These are phyloP conservation scores for Aleiodes sp. DNA, from an alignment of 1,140 invertebrate genomes.

Conservation along the genomic window DNA sequence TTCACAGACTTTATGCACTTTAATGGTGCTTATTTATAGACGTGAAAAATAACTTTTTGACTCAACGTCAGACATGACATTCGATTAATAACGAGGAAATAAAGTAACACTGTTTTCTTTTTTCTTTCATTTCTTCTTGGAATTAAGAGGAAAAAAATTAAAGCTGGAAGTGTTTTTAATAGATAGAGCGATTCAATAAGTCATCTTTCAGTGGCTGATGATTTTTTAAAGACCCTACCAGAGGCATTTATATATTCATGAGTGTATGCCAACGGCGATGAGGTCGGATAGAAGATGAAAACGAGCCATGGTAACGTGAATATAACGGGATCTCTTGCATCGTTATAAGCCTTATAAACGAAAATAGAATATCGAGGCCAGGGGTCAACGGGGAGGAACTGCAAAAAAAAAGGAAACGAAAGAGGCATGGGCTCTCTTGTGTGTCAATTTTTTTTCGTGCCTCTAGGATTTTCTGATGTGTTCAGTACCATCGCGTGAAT, in stretches of 20 bases:
- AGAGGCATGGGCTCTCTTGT: too few species aligned
- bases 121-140: too few species aligned
- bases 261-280: too few species aligned
- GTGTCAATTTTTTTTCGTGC: neutral
- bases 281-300: neutral
- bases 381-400: neutral
- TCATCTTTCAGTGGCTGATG: too few species aligned
- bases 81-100: neutral
- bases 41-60: neutral
- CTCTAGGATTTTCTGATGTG: slow-evolving; percentile 18
- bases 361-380: slow-evolving; percentile 27
- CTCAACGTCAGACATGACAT: neutral
- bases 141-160: neutral
- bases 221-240: too few species aligned
- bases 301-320: neutral
- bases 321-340: slow-evolving; percentile 12
- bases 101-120: neutral
- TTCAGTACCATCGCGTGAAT: neutral
- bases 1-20: neutral
- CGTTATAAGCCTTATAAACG: neutral
- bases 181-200: neutral
- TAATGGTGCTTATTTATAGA: neutral
- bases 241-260: too few species aligned
- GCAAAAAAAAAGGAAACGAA: neutral
- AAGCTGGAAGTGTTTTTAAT: neutral